phyloP scores from a whole-genome alignment of 1,140 invertebrate species.

The Hestina assimilis region DNA sequence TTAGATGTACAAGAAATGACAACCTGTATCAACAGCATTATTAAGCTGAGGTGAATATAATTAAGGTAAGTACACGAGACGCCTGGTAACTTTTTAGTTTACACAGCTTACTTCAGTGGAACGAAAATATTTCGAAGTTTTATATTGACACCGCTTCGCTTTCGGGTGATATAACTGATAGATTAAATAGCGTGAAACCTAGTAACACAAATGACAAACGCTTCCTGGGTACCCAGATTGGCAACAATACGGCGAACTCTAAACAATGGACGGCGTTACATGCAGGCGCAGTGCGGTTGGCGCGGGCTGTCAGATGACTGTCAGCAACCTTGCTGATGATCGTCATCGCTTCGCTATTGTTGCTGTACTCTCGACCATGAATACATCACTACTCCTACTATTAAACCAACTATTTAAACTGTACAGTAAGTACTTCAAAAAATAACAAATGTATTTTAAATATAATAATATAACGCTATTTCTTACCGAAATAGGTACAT shows the following conservation, averaged over 20 bases:
- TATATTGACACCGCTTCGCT: not conserved
- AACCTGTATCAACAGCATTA: not conserved
- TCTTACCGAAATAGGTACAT: no score
- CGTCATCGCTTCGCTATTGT: not conserved
- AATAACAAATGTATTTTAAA: no score
- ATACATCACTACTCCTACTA: not conserved
- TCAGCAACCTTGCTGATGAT: not conserved
- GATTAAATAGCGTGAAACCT: not conserved
- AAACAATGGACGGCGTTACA: not conserved
- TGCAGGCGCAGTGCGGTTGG: not conserved
- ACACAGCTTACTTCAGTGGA: not conserved
- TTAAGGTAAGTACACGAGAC: no score
- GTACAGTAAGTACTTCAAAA: no score
- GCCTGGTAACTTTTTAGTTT: not conserved
- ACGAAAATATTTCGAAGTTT: not conserved
- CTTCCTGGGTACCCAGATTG: conserved; percentile 19
- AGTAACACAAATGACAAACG: conserved; percentile 9
- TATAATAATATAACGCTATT: no score
- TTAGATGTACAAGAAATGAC: not conserved
- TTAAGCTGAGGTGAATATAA: no score
- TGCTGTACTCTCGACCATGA: not conserved
- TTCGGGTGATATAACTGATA: not conserved
- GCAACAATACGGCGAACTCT: not conserved
- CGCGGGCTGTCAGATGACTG: no score
- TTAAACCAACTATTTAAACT: not conserved